phyloP scores from a whole-genome alignment of 2,797 vertebrate genomes.

The Enteromius argenteus region DNA sequence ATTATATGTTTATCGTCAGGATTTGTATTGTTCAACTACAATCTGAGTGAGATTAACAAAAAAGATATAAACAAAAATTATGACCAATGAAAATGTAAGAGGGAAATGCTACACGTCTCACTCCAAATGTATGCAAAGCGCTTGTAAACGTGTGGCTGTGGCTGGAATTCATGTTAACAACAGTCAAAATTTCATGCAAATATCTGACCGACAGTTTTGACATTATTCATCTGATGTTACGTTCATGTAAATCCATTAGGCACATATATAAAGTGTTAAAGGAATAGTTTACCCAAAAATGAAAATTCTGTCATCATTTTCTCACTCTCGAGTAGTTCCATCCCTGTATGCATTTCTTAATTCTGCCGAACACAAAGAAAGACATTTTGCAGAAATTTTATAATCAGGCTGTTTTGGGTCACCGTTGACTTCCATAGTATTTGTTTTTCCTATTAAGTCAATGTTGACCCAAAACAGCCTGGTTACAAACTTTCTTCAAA shows the following conservation, averaged over 20 bases:
- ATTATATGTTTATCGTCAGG: neutral
- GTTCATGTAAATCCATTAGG: conserved; percentile 50
- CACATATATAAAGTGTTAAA: neutral
- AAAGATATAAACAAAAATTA: neutral
- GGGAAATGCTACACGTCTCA: neutral
- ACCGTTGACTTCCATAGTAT: no score
- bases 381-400: no score
- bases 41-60: neutral
- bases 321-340: no score
- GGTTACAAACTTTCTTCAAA: no score
- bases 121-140: conserved; percentile 67
- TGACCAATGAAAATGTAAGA: neutral
- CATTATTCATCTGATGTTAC: conserved; percentile 48
- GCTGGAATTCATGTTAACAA: conserved; percentile 50
- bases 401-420: no score
- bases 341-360: no score
- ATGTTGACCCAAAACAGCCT: no score
- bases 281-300: no score
- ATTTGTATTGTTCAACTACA: neutral
- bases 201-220: conserved; percentile 49
- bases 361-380: no score
- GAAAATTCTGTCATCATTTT: no score
- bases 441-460: no score
- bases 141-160: conserved; percentile 64
- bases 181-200: conserved; percentile 76